Base-by-base conservation (phyloP, 2,888 invertebrate genomes). In the Vannuccia rotundouncinata region DNA sequence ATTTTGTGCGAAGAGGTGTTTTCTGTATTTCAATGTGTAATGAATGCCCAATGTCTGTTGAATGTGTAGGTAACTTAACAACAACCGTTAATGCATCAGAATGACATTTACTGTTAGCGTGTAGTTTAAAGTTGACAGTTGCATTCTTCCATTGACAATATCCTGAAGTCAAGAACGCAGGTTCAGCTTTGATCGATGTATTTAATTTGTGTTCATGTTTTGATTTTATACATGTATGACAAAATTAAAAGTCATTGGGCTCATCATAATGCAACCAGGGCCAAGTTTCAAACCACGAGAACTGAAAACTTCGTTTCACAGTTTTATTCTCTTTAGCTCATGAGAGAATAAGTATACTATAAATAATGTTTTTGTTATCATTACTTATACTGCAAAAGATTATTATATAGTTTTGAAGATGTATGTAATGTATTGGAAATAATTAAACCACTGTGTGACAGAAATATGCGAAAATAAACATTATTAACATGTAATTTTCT, bases 11-110 rank as follows among this genome's bases (percentile, higher is more conserved):
- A n/a, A n/a, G n/a, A n/a, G n/a, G n/a, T 66, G 66, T 66, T 66
- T n/a, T 66, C 66, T 66, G 66, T 66, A 66, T 66, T 66, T 66
- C 66, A 66, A 66, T 66, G 66, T 66, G 66, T 66, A 66, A 66
- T 66, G 66, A 66, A 66, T 66, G 66, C 17, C 22, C 25, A 66
- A 66, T 66, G 66, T 66, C 10, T 66, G 66, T 66, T 66, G 66
- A 66, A 66, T 66, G 66, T 66, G 66, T 66, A 66, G 66, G 66
- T 66, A 66, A 66, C 66, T 66, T 66, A 66, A 66, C 66, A 66
- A 66, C 22, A 66, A 66, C 66, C 13, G 66, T 27, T 66, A 66
- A 66, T 66, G 66, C 25, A 66, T 5, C 66, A 66, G 66, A 66
- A 66, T 66, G 66, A 66, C 66, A 66, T 66, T 66, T 66, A 66